Percentiles rank a stretch among this genome's conserved stretches.
These are phyloP conservation scores for Trinorchestia longiramus DNA, from an alignment of 1,140 invertebrate genomes.

Conservation along the genomic window DNA sequence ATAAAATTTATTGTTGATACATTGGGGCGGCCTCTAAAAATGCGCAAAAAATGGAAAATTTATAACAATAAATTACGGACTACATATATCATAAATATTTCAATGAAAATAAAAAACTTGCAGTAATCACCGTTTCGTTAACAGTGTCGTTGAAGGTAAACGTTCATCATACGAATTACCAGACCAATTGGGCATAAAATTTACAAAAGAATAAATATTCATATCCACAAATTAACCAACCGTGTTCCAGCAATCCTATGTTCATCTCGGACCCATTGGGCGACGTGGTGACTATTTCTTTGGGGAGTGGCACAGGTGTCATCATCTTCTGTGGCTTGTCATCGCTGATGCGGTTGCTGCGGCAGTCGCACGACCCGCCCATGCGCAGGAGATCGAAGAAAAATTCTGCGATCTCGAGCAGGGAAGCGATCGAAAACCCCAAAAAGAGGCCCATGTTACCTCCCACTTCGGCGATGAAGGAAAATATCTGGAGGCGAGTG, in stretches of 20 bases:
- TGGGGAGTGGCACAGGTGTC: slow-evolving; percentile 6
- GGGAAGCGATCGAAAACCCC: slow-evolving; percentile 54
- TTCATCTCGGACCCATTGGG: slow-evolving; percentile 19
- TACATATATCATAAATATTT: too few relatives aligned
- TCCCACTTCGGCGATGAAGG: slow-evolving; percentile 53
- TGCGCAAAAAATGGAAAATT: too few relatives aligned
- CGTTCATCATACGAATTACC: too few relatives aligned
- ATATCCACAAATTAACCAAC: background rate
- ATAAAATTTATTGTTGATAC: too few relatives aligned
- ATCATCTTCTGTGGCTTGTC: slow-evolving; percentile 6
- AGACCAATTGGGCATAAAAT: too few relatives aligned
- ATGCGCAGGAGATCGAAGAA: slow-evolving; percentile 55
- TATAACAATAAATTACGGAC: too few relatives aligned
- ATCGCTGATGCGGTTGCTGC: background rate
- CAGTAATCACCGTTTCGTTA: too few relatives aligned
- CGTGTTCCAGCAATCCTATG: background rate
- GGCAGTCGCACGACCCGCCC: slow-evolving; percentile 27
- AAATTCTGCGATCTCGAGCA: slow-evolving; percentile 53
- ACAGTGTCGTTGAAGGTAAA: too few relatives aligned
- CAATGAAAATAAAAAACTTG: too few relatives aligned
- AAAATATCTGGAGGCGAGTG: slow-evolving; percentile 47
- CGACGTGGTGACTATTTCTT: slow-evolving; percentile 24
- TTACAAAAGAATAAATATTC: too few relatives aligned
- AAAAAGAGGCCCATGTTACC: slow-evolving; percentile 56
- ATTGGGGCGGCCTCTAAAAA: too few relatives aligned